phyloP scores from a whole-genome alignment of 2,888 invertebrate genomes.

The Carpatolechia fugitivella region DNA sequence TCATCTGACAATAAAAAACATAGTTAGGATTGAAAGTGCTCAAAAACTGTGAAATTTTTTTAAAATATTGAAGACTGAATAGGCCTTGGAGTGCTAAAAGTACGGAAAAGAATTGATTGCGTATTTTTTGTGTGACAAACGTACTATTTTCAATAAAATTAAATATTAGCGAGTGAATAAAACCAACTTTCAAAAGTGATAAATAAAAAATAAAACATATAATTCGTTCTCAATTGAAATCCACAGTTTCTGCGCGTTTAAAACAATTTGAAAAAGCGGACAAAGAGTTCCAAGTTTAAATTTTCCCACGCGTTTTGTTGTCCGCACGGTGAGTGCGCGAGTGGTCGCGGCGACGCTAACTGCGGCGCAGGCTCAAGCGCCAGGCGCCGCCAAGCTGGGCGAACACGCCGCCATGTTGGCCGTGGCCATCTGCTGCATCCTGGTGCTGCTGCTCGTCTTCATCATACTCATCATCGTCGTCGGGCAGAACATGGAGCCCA shows the following conservation, averaged over 20 bases:
- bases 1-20: constrained; percentile 13
- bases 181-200: background rate
- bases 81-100: constrained; percentile 14
- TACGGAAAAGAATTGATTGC: no score
- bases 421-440: constrained; percentile 90
- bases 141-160: no score
- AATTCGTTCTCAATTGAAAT: background rate
- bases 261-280: background rate
- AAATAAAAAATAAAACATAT: background rate
- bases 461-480: constrained; percentile 90
- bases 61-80: constrained; percentile 19
- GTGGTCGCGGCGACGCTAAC: constrained; percentile 53
- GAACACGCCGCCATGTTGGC: constrained; percentile 86
- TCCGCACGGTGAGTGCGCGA: constrained; percentile 49
- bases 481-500: constrained; percentile 85
- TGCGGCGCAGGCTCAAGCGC: constrained; percentile 56
- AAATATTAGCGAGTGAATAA: no score
- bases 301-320: background rate
- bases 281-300: background rate
- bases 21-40: constrained; percentile 12
- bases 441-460: constrained; percentile 89
- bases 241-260: background rate
- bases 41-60: constrained; percentile 15
- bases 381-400: constrained; percentile 71
- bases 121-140: no score